phyloP scores from a whole-genome alignment of 2,113 vertebrate species.

The Eudorcas thomsonii region DNA sequence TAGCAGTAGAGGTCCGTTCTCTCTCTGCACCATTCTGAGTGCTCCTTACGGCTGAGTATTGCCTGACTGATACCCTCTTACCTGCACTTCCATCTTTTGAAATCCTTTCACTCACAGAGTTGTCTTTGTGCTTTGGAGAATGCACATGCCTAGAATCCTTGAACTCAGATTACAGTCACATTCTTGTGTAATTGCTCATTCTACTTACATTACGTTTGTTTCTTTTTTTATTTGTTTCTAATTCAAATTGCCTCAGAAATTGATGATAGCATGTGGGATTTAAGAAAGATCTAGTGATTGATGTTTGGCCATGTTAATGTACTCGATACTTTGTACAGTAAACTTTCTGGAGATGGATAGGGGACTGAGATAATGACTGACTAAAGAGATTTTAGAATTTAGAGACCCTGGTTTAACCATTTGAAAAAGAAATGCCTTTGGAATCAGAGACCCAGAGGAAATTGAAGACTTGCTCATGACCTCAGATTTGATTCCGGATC shows the following conservation, averaged over 20 bases:
- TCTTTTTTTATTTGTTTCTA: neutral
- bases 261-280: neutral
- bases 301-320: neutral
- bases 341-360: neutral
- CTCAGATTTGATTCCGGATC: neutral
- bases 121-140: neutral
- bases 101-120: neutral
- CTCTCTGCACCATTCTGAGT: neutral
- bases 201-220: too few species aligned
- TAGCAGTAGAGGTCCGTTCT: neutral
- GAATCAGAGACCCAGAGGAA: neutral
- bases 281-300: neutral
- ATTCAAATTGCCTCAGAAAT: neutral
- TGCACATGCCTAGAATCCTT: neutral
- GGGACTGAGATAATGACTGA: neutral
- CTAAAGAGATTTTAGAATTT: neutral
- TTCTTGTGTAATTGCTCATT: neutral
- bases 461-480: neutral
- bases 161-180: neutral
- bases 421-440: neutral
- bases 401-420: neutral
- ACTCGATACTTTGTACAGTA: neutral
- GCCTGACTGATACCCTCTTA: neutral
- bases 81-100: neutral
- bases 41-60: neutral